A percentile compares a stretch with the other conserved stretches of the same genome.
Evolutionary conservation across 2,888 invertebrate genomes (phyloP).

Genomic region (Lasioglossum villosulum): DNA sequence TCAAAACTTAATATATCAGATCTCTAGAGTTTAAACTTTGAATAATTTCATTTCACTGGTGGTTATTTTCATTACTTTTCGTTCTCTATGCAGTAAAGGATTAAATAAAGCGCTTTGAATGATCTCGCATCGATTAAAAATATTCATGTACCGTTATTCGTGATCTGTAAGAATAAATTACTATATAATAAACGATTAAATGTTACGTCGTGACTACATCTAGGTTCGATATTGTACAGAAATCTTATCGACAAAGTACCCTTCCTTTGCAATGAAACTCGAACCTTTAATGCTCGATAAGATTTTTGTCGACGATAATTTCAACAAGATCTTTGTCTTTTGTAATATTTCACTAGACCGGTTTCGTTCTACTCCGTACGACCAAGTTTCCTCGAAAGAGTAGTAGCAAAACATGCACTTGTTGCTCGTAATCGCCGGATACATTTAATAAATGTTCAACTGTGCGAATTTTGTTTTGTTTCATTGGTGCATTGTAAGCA

Average conservation of each 20-base stretch:
- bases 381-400: slow-evolving; percentile 25
- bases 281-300: slow-evolving; percentile 24
- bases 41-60: slow-evolving; percentile 10
- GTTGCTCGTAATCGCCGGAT: slow-evolving; percentile 16
- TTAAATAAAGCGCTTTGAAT: slow-evolving; percentile 22
- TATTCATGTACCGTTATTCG: slow-evolving; percentile 35
- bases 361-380: slow-evolving; percentile 21
- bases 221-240: slow-evolving; percentile 50
- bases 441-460: slow-evolving; percentile 25
- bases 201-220: slow-evolving; percentile 54
- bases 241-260: slow-evolving; percentile 26
- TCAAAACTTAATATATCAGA: slow-evolving; percentile 12
- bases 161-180: slow-evolving; percentile 66
- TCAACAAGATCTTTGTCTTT: slow-evolving; percentile 31
- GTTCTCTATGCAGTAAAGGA: slow-evolving; percentile 28
- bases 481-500: slow-evolving; percentile 33
- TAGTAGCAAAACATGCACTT: not conserved
- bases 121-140: slow-evolving; percentile 30
- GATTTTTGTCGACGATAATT: slow-evolving; percentile 21
- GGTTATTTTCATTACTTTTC: slow-evolving; percentile 7
- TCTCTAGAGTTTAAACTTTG: slow-evolving; percentile 2
- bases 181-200: slow-evolving; percentile 58
- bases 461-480: slow-evolving; percentile 44
- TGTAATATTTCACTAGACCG: slow-evolving; percentile 22
- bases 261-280: slow-evolving; percentile 32